Base-by-base conservation (phyloP, 2,797 vertebrate species). In the Salmo trutta region DNA sequence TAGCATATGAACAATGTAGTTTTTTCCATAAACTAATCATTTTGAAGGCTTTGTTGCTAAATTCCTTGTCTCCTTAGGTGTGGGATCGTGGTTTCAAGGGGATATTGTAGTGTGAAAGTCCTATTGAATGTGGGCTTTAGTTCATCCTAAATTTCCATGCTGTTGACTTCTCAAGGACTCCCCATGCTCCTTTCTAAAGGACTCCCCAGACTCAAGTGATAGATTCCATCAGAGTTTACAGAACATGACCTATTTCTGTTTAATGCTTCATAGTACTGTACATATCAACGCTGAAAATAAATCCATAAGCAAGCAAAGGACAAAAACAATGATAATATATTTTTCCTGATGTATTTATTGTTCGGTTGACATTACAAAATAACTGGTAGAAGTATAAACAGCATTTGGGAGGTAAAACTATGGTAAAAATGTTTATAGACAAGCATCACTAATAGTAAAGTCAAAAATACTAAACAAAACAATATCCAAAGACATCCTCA, bases 341-440 rank as follows among this genome's bases (percentile, higher is more conserved):
- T n/a, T 92, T 90, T 78, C 78, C 75, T 79, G 29, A 90, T 79
- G 81, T 91, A 82, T 98, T 98, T 97, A 98, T 97, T 98, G 90
- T 94, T 96, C 95, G 87, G 77, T 95, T 94, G 90, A 95, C 89
- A 93, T 92, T 94, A 95, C 93, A 96, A 95, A 95, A 93, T 92
- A 93, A 95, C 93, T 93, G 90, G 90, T 93, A 93, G 89, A 94
- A 95, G 89, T 96, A 96, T 95, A 93, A 94, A 96, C 93, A 94
- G 93, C 89, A 93, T 84, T 89, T 92, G 83, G 80, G 84, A 89
- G 93, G 93, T 94, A 96, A 95, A 96, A 96, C 90, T 93, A 92
- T 91, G 89, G 94, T 95, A 96, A 94, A 96, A 94, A 94, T 91
- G 95, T 96, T 95, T 97, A 97, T 95, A 96, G 95, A 96, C 94